phyloP scores from a whole-genome alignment of 2,797 vertebrate species.

The Pteropus rufus region DNA sequence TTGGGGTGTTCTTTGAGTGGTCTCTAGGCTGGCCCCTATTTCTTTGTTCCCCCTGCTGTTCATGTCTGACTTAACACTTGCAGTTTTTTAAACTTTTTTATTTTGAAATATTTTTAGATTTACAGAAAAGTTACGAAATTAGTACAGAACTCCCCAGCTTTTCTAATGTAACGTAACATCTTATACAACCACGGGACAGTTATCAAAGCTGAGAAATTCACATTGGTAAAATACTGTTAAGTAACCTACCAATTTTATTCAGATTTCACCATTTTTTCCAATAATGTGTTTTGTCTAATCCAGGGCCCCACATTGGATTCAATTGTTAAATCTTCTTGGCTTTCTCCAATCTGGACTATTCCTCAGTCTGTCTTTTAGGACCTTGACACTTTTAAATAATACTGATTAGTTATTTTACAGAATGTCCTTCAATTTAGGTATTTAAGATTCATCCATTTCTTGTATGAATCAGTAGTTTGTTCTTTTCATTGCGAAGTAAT shows the following conservation, averaged over 20 bases:
- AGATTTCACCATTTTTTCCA: background rate
- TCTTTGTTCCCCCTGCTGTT: too few relatives aligned
- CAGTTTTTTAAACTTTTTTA: background rate
- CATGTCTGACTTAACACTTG: too few relatives aligned
- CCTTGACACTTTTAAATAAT: background rate
- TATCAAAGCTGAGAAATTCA: background rate
- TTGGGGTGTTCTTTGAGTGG: too few relatives aligned
- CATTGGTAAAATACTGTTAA: background rate
- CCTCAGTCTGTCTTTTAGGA: background rate
- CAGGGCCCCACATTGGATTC: background rate
- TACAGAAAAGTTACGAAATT: background rate
- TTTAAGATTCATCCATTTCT: background rate
- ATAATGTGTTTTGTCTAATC: background rate
- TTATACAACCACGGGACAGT: background rate
- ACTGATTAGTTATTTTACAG: background rate
- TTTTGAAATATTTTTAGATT: slow-evolving; percentile 32
- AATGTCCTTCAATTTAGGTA: background rate
- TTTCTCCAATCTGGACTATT: background rate
- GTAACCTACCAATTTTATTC: background rate
- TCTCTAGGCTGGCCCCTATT: too few relatives aligned
- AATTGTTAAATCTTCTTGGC: background rate
- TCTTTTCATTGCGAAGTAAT: background rate
- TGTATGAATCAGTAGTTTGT: background rate
- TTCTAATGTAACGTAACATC: background rate
- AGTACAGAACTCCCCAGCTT: background rate